Conservation (phyloP, 1,140 invertebrate species). For the Campoletis sonorensis region DNA sequence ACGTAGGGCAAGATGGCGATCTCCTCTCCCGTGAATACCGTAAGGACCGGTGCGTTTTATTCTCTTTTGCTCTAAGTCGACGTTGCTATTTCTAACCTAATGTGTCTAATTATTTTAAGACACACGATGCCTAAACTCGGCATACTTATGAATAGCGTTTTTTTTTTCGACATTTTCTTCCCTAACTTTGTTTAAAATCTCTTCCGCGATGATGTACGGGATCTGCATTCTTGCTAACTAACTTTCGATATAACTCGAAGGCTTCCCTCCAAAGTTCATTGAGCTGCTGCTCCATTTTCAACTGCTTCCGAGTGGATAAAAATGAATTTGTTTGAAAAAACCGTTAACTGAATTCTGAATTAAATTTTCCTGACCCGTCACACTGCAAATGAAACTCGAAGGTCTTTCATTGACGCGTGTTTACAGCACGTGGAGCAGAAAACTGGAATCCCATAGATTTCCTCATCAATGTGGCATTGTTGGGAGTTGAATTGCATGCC, state of each 20-base stretch:
- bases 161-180: not conserved
- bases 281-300: not conserved
- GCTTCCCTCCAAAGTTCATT: not conserved
- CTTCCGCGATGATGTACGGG: not conserved
- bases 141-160: not conserved
- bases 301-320: not conserved
- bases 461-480: too few relatives aligned
- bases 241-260: not conserved
- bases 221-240: not conserved
- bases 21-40: conserved; percentile 19
- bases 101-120: conserved; percentile 37
- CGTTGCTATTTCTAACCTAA: not conserved
- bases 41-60: conserved; percentile 28
- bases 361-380: too few relatives aligned
- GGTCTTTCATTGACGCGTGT: too few relatives aligned
- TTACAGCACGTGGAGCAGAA: too few relatives aligned
- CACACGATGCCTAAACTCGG: not conserved
- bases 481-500: too few relatives aligned
- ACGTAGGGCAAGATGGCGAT: not conserved
- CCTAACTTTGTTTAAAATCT: not conserved
- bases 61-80: not conserved
- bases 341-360: too few relatives aligned
- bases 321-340: too few relatives aligned
- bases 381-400: too few relatives aligned
- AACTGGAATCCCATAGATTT: too few relatives aligned